Percentiles rank a stretch among this genome's conserved stretches.
Evolutionary conservation across 2,113 vertebrate genomes (phyloP).

Genomic region (Urocolius indicus): DNA sequence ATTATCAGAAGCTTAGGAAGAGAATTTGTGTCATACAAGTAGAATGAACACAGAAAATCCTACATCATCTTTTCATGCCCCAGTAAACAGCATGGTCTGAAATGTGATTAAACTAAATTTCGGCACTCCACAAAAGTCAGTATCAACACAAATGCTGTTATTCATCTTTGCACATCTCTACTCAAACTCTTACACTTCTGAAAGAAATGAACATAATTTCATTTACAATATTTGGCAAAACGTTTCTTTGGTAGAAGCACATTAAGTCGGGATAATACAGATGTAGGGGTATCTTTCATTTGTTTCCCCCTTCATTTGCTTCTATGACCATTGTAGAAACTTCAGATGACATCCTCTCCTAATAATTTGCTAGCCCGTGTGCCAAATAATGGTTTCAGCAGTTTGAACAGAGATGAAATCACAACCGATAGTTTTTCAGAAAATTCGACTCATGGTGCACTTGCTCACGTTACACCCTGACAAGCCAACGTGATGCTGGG

Average conservation of each 20-base stretch:
- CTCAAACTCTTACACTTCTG: not conserved
- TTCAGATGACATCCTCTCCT: slow-evolving; percentile 68
- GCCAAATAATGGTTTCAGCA: slow-evolving; percentile 62
- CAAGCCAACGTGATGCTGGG: not conserved
- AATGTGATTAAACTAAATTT: not conserved
- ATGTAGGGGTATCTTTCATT: slow-evolving; percentile 35
- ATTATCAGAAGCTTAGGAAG: not conserved
- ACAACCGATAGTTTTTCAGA: slow-evolving; percentile 54
- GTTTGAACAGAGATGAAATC: slow-evolving; percentile 70
- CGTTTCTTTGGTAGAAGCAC: not conserved
- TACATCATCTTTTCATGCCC: not conserved
- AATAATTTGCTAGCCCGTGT: slow-evolving; percentile 71
- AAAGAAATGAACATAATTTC: slow-evolving; percentile 13
- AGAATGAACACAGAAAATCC: not conserved
- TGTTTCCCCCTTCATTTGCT: slow-evolving; percentile 62
- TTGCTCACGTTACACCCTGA: not conserved
- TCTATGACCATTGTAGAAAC: slow-evolving; percentile 60
- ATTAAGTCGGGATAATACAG: not conserved
- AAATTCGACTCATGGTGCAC: slow-evolving; percentile 39
- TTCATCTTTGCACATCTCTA: not conserved
- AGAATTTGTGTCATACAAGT: not conserved
- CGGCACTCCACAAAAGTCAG: not conserved
- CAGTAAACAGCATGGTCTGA: not conserved
- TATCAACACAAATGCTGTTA: not conserved
- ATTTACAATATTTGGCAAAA: not conserved